phyloP scores from a whole-genome alignment of 1,140 invertebrate genomes.

The Proctacanthus coquilletti region DNA sequence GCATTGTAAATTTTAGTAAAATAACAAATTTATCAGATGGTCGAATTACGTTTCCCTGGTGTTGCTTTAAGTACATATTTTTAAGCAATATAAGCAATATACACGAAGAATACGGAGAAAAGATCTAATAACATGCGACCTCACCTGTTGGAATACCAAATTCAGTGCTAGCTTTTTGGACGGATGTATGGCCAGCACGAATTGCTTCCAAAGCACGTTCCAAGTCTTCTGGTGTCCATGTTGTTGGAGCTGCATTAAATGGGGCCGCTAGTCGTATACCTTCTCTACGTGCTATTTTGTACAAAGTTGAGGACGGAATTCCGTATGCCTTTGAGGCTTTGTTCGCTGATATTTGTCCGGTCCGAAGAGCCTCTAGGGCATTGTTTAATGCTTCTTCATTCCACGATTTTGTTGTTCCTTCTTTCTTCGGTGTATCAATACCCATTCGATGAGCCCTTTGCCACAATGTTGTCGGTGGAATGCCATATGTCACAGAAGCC shows the following conservation, averaged over 20 bases:
- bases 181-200: constrained; percentile 62
- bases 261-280: constrained; percentile 73
- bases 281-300: constrained; percentile 77
- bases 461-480: constrained; percentile 80
- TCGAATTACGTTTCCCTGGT: too few relatives aligned
- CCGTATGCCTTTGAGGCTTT: constrained; percentile 84
- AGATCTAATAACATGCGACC: too few relatives aligned
- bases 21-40: too few relatives aligned
- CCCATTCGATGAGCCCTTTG: constrained; percentile 70
- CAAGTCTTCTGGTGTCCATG: constrained; percentile 70
- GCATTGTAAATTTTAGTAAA: too few relatives aligned
- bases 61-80: too few relatives aligned
- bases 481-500: constrained; percentile 66
- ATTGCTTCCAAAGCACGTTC: constrained; percentile 70
- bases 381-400: constrained; percentile 67
- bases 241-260: constrained; percentile 79
- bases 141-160: constrained; percentile 66
- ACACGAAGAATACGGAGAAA: too few relatives aligned
- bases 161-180: constrained; percentile 68
- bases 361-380: constrained; percentile 61
- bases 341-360: constrained; percentile 72
- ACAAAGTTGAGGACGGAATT: constrained; percentile 75
- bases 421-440: constrained; percentile 81
- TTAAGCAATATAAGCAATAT: too few relatives aligned
- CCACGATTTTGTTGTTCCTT: constrained; percentile 73